Percentiles rank a stretch among this genome's conserved stretches.
Evolutionary conservation across 2,888 invertebrate species (phyloP).

Genomic region (Silvanus unidentatus): DNA sequence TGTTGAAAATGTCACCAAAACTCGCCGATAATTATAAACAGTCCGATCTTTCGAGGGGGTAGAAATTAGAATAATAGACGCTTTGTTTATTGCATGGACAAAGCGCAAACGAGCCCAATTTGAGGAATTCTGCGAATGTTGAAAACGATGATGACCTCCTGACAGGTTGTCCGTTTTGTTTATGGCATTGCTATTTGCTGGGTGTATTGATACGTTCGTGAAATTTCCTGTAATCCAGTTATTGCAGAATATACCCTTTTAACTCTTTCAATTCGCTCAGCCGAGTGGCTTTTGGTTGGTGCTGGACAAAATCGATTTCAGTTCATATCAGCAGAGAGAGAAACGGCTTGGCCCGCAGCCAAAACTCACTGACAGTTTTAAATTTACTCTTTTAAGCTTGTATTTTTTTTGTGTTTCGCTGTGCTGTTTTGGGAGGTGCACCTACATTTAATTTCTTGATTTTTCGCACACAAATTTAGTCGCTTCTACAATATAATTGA

Average conservation of each 20-base stretch:
- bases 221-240: slow-evolving; percentile 24
- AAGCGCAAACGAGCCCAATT: too few relatives aligned
- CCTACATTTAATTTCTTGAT: too few relatives aligned
- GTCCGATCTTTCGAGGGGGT: too few relatives aligned
- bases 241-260: slow-evolving; percentile 16
- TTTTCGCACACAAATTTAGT: too few relatives aligned
- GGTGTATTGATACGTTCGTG: slow-evolving; percentile 8
- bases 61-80: too few relatives aligned
- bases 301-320: slow-evolving; percentile 28
- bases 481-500: too few relatives aligned
- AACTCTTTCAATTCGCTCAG: slow-evolving; percentile 7
- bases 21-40: too few relatives aligned
- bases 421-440: not conserved
- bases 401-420: not conserved
- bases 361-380: slow-evolving; percentile 16
- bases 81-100: too few relatives aligned
- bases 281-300: slow-evolving; percentile 2
- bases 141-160: not conserved
- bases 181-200: slow-evolving; percentile 9
- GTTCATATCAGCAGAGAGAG: slow-evolving; percentile 25
- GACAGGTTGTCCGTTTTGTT: slow-evolving; percentile 8
- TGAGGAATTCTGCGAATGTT: too few relatives aligned
- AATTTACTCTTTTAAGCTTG: slow-evolving; percentile 1
- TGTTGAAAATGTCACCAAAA: too few relatives aligned
- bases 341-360: slow-evolving; percentile 29